Conservation (phyloP, 2,888 invertebrate genomes). For the Microplitis manilae region DNA sequence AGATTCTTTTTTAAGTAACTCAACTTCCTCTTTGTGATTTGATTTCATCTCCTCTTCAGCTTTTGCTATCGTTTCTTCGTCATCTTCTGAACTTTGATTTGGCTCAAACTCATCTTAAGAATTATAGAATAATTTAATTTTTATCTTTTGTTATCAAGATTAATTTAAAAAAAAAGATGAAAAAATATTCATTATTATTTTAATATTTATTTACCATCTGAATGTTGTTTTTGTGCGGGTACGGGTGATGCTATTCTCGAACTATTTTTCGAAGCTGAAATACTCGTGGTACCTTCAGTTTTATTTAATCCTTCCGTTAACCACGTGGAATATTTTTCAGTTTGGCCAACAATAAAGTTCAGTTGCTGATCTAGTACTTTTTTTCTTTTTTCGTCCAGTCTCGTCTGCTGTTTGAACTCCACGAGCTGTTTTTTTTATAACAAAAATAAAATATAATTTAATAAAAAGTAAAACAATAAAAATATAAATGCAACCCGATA, state of each 20-base stretch:
- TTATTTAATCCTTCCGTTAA: constrained; percentile 89
- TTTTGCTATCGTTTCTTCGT: constrained; percentile 94
- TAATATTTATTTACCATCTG: constrained; percentile 65
- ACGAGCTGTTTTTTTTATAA: constrained; percentile 77
- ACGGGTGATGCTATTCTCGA: constrained; percentile 70
- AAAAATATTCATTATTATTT: background rate
- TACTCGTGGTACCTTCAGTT: constrained; percentile 69
- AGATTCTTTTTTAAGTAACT: constrained; percentile 89
- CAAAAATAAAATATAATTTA: constrained; percentile 37
- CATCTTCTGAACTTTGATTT: constrained; percentile 84
- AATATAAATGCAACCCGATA: background rate
- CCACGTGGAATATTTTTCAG: constrained; percentile 95
- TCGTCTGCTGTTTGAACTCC: constrained; percentile 92
- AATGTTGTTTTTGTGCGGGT: constrained; percentile 62
- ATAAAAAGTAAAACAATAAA: background rate
- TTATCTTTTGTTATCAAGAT: constrained; percentile 18
- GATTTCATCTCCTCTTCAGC: constrained; percentile 80
- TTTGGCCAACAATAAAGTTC: constrained; percentile 97
- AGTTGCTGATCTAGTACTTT: constrained; percentile 96
- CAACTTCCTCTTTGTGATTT: constrained; percentile 82
- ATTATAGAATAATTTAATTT: constrained; percentile 28
- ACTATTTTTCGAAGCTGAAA: constrained; percentile 70
- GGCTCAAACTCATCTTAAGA: constrained; percentile 87
- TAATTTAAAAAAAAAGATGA: background rate
- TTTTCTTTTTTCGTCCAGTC: constrained; percentile 94